Percentiles rank a stretch among this genome's conserved stretches.
phyloP scores from a whole-genome alignment of 2,797 vertebrate genomes.

The Bucorvus abyssinicus region DNA sequence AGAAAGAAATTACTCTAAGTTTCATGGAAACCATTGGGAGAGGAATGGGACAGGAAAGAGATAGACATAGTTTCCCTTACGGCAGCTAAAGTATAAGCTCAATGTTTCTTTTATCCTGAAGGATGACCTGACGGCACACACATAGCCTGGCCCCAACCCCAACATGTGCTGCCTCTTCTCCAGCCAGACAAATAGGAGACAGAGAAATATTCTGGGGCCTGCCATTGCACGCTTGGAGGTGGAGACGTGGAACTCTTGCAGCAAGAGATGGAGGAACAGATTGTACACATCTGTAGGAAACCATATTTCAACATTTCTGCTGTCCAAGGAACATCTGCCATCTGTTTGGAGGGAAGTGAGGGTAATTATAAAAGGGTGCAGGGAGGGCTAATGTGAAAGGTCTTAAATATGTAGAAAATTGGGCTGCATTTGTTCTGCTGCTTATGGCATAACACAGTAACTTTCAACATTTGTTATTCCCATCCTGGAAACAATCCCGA shows the following conservation, averaged over 20 bases:
- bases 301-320: neutral
- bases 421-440: neutral
- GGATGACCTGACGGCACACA: neutral
- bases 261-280: neutral
- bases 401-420: neutral
- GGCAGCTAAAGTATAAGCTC: neutral
- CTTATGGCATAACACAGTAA: neutral
- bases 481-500: neutral
- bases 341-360: neutral
- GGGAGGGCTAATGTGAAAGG: neutral
- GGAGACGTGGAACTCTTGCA: neutral
- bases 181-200: neutral
- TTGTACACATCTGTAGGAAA: constrained; percentile 1
- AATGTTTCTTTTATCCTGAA: neutral
- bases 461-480: neutral
- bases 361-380: neutral
- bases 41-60: neutral
- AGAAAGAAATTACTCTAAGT: neutral
- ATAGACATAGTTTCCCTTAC: neutral
- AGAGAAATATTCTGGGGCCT: neutral
- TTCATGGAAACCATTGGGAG: neutral
- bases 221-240: neutral
- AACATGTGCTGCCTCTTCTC: neutral
- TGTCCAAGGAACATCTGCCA: neutral
- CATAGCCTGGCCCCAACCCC: neutral